Base-by-base conservation (phyloP, 2,113 vertebrate species). In the Chionomys nivalis region DNA sequence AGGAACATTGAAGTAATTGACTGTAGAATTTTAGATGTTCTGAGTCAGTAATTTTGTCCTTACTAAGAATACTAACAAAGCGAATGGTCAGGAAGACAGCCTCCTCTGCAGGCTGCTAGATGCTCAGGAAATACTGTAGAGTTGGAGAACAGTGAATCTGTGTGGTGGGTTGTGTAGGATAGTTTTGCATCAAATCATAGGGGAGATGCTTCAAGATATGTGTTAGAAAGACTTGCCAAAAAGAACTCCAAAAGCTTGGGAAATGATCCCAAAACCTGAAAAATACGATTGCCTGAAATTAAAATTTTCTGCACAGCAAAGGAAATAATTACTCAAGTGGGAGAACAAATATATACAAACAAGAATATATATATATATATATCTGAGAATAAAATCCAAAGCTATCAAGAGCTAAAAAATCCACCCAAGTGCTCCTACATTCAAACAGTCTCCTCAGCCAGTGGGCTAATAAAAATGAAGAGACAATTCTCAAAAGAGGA, bases 1-100 rank as follows among this genome's bases (percentile, higher is more conserved):
- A 93, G 44, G 47, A 77, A 86, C 39, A 5, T 66, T 89, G 85
- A 65, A 72, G 8, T 65, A 72, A 72, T 26, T 61, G 28, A 11
- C 5, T 3, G 21, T 88, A 75, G 76, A 72, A 92, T 88, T 94
- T 93, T 58, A 81, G 65, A 75, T 58, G 75, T 90, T 16, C 31
- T 65, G 61, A 93, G 16, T 61, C 23, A 92, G 44, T 88, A 44
- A 87, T 96, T 95, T 94, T 42, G 44, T 81, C 91, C 61, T 96
- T 66, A 66, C 65, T 88, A 90, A 78, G n/a, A 90, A 76, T 66
- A 81, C 77, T 89, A 39, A 88, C 86, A 96, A 55, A 73, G 49
- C 0, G 1, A 72, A n/a, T 0, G 3, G 47, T n/a, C 36, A 75
- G 68, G 87, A 58, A 39, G 68, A 55, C 58, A 70, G 68, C 68